Evolutionary conservation across 30 jellyfish, hydroid and myxozoan species (phyloP), one percentile per base, ranked within the genome.

Genomic region (Aurelia aurita complex sp. Pacific): DNA sequence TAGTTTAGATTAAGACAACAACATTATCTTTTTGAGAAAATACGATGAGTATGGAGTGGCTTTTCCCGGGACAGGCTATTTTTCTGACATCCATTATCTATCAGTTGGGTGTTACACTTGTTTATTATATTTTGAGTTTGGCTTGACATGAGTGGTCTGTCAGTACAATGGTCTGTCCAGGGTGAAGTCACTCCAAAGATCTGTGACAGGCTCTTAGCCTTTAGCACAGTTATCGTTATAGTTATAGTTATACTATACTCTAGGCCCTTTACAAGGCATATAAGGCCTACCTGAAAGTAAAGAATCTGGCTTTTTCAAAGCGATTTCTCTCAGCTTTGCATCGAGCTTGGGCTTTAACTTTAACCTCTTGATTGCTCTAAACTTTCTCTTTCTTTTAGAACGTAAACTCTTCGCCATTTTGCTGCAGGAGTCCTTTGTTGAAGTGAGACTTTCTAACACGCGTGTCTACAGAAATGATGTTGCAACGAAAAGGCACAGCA

Each of bases 381-480:
- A 71, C 69, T 74, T 85, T 23, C 88, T 82, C 64, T 71, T 82
- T 72, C 85, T 33, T 51, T 82, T 82, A 2, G 91, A 82, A 5
- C 91, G 84, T 52, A 82, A 51, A 60, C 91, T 82, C 42, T 82
- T 82, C 51, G 91, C 91, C 91, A 82, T 82, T 50, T 51, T 29
- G 42, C 42, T n/a, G 19, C 16, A 1, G 2, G 19, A n/a, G 36
- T 63, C 71, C 10, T 4, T 1, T 0, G 14, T 14, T n/a, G 72
- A 6, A 7, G 13, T 4, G 11, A 4, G 32, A 63, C 36, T 32
- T 32, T 62, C 2, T 32, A 23, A 63, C 36, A 32, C 33, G 35
- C 5, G 36, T 13, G 36, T 8, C 72, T 13, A 0, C 35, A n/a
- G 36, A 13, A 63, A 18, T 6, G 35, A 9, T 6, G 43, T 9